These are phyloP conservation scores for Sericinus montela DNA, from an alignment of 2,888 invertebrate species.

Conservation along the genomic window DNA sequence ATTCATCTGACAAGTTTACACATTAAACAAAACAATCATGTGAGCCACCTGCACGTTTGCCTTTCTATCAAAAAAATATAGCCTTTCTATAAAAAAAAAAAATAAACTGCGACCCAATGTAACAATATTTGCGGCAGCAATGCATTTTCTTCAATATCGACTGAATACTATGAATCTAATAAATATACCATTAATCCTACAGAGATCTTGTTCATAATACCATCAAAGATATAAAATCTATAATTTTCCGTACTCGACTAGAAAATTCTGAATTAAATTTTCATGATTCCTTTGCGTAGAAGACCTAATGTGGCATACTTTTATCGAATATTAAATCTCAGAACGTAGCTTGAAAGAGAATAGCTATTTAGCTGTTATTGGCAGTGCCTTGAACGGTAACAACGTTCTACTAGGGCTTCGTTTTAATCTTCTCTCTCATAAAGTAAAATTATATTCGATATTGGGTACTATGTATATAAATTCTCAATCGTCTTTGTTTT, in stretches of 20 bases:
- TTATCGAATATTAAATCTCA: constrained; percentile 29
- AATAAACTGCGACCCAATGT: too few relatives aligned
- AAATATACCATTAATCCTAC: too few relatives aligned
- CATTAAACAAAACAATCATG: too few relatives aligned
- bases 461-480: constrained; percentile 10
- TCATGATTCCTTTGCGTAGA: constrained; percentile 5
- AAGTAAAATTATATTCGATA: constrained; percentile 17
- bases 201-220: too few relatives aligned
- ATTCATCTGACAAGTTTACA: too few relatives aligned
- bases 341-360: constrained; percentile 23
- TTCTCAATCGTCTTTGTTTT: neutral
- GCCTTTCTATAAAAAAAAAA: too few relatives aligned
- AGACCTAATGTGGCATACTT: constrained; percentile 16
- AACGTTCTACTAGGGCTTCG: constrained; percentile 23
- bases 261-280: constrained; percentile 3
- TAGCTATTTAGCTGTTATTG: constrained; percentile 27
- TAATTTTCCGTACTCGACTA: neutral
- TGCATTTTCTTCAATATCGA: too few relatives aligned
- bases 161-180: too few relatives aligned
- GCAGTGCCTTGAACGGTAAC: constrained; percentile 19
- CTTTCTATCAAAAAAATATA: too few relatives aligned
- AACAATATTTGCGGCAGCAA: too few relatives aligned
- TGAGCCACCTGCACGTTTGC: too few relatives aligned
- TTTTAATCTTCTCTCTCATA: constrained; percentile 28
- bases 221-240: too few relatives aligned